Conservation (phyloP, 2,888 invertebrate species). For the Cantharis nigra region DNA sequence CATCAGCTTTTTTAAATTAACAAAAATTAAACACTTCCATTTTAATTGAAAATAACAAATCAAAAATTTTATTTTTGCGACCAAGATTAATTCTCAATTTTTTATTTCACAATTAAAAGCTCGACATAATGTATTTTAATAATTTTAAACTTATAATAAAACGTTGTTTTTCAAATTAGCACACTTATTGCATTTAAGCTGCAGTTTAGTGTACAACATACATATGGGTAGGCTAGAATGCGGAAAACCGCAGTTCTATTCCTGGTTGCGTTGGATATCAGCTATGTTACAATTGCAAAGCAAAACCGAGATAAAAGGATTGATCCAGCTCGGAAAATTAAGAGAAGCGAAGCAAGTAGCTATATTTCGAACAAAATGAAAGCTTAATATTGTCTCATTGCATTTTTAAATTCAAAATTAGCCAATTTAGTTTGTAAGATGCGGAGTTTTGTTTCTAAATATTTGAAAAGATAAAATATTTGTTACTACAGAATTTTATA, state of each 20-base stretch:
- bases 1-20: not conserved
- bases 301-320: too few species aligned
- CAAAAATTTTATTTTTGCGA: not conserved
- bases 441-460: not conserved
- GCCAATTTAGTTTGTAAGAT: not conserved
- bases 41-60: not conserved
- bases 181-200: too few species aligned
- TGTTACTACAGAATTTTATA: not conserved
- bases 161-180: not conserved
- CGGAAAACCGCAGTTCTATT: too few species aligned
- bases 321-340: too few species aligned
- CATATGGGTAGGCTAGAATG: too few species aligned
- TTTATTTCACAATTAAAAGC: not conserved
- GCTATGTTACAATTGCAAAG: too few species aligned
- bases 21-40: not conserved
- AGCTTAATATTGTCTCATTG: not conserved
- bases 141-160: not conserved
- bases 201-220: too few species aligned
- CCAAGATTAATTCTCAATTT: not conserved
- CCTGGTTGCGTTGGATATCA: too few species aligned
- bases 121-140: not conserved
- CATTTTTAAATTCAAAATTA: not conserved
- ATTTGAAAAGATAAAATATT: not conserved
- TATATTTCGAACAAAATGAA: too few species aligned
- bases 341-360: too few species aligned